A percentile compares a stretch with the other conserved stretches of the same genome.
Evolutionary conservation across 2,113 vertebrate genomes (phyloP).

Genomic region (Tragelaphus scriptus): DNA sequence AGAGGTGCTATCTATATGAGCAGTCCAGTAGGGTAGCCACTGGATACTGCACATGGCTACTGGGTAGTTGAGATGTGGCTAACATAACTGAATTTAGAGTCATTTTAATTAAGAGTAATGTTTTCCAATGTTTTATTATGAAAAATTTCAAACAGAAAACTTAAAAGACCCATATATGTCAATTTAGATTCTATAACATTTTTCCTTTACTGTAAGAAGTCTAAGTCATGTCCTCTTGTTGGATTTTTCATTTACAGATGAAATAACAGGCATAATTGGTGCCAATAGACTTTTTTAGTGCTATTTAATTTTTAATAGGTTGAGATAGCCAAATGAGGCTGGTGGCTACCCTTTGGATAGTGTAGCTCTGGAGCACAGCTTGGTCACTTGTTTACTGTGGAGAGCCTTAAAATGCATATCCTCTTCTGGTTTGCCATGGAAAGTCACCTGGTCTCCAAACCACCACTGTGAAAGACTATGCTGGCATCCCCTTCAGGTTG

Average conservation of each 20-base stretch:
- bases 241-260: neutral
- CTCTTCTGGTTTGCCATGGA: neutral
- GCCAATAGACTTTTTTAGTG: neutral
- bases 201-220: neutral
- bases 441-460: neutral
- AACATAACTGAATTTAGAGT: neutral
- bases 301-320: neutral
- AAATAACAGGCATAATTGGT: neutral
- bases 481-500: neutral
- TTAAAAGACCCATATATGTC: neutral
- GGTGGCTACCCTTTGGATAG: neutral
- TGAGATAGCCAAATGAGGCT: neutral
- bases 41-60: neutral
- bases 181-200: neutral
- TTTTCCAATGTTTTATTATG: neutral
- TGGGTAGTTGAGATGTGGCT: neutral
- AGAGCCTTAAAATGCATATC: neutral
- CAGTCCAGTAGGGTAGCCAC: neutral
- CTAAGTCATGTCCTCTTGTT: neutral
- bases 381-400: neutral
- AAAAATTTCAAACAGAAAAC: neutral
- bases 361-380: neutral
- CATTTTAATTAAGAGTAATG: neutral
- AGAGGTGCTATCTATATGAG: neutral
- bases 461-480: neutral